Base-by-base conservation (phyloP, 2,797 vertebrate genomes). In the Lutjanus campechanus region DNA sequence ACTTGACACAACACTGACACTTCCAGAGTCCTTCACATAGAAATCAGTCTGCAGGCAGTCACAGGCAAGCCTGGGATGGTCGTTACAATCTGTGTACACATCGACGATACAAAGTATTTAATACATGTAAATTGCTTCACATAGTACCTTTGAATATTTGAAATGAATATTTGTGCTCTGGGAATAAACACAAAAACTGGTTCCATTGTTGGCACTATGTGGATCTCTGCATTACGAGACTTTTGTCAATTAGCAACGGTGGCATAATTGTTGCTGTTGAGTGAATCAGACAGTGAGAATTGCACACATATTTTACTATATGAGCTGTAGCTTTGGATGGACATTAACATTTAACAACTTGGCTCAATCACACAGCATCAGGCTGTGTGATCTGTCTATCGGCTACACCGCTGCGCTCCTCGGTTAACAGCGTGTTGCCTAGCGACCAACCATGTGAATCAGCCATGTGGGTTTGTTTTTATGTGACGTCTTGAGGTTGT, bases 391-490 rank as follows among this genome's bases (percentile, higher is more conserved):
- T 58, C 12, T 60, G 13, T 64, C 51, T 56, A 12, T 47, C 1
- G 9, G 20, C 49, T 43, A 36, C 20, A 12, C 60, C 12, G 7
- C 20, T 11, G 53, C 1, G 19, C 12, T 56, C 41, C 54, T 44
- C 11, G 49, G 25, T 63, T 76, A 71, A 55, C 25, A 9, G 63
- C 19, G 44, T 55, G 83, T 79, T 69, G 61, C 81, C 63, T 69
- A 69, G 78, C 78, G 79, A 84, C 73, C 68, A 29, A 13, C 73
- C 56, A 61, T 43, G 66, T n/a, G 58, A 49, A 19, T 41, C 65
- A 25, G 22, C 75, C 58, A 65, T 54, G 62, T 16, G 65, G 54
- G 25, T 51, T 56, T 75, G 62, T 62, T 70, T 69, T 59, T 12
- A 53, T 19, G 29, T 74, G 68, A 65, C 15, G 40, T 74, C 73